phyloP scores from a whole-genome alignment of 2,888 invertebrate species.

The Ligdia adustata region DNA sequence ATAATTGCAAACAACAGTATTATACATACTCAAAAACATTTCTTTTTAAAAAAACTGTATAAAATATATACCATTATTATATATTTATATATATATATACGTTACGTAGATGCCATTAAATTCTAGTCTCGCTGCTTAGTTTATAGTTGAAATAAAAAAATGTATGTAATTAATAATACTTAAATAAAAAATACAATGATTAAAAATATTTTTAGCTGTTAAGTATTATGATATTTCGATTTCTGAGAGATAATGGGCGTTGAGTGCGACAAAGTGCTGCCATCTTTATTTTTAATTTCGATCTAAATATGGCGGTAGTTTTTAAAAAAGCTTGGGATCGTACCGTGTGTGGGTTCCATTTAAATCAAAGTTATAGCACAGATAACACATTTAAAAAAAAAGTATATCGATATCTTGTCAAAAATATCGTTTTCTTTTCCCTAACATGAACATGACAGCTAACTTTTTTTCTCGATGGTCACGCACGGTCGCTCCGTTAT shows the following conservation, averaged over 20 bases:
- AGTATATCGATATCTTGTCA: no score
- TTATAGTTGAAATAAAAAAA: slow-evolving; percentile 53
- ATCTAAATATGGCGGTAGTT: slow-evolving; percentile 35
- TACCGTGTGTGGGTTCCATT: slow-evolving; percentile 41
- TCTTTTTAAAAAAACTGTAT: slow-evolving; percentile 31
- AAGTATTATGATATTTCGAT: slow-evolving; percentile 62
- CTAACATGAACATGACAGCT: slow-evolving; percentile 18
- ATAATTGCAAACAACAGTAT: slow-evolving; percentile 8
- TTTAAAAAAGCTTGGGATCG: slow-evolving; percentile 43
- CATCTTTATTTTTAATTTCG: slow-evolving; percentile 20
- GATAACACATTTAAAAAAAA: no score
- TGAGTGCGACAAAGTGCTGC: slow-evolving; percentile 32
- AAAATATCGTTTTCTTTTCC: not conserved
- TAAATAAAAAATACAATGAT: slow-evolving; percentile 47
- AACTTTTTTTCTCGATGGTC: slow-evolving; percentile 34
- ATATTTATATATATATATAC: slow-evolving; percentile 55
- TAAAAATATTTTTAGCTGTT: slow-evolving; percentile 56
- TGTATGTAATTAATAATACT: slow-evolving; percentile 60
- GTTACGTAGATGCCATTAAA: slow-evolving; percentile 74
- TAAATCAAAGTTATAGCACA: no score
- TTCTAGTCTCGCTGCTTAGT: slow-evolving; percentile 77
- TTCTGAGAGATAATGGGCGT: slow-evolving; percentile 49
- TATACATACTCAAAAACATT: slow-evolving; percentile 32
- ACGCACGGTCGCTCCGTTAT: slow-evolving; percentile 37
- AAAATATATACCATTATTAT: slow-evolving; percentile 45